Conservation (phyloP, 2,113 vertebrate species). For the Oncorhynchus gorbuscha region DNA sequence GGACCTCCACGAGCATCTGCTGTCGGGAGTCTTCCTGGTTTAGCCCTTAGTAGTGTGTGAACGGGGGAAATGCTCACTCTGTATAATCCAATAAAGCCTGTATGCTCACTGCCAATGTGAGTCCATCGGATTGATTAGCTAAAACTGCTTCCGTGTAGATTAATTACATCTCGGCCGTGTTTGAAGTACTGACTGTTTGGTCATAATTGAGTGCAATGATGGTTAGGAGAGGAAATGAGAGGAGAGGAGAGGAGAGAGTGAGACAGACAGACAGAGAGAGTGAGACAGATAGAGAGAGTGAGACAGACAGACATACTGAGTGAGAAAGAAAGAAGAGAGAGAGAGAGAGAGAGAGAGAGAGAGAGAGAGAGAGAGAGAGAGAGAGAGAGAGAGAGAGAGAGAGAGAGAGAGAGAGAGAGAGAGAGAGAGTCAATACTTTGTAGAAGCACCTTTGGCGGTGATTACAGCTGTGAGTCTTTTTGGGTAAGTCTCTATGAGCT, state of each 20-base stretch:
- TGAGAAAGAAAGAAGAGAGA: too few species aligned
- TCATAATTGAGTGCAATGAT: constrained; percentile 22
- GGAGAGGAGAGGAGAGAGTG: not conserved
- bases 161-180: constrained; percentile 15
- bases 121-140: constrained; percentile 22
- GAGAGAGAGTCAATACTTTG: not conserved
- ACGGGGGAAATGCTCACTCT: constrained; percentile 12
- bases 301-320: too few species aligned
- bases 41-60: constrained; percentile 12
- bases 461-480: too few species aligned
- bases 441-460: too few species aligned
- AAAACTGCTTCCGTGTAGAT: constrained; percentile 17
- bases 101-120: constrained; percentile 14
- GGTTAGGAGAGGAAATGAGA: not conserved
- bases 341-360: not conserved
- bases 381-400: not conserved
- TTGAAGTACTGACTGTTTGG: constrained; percentile 5
- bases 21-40: not conserved
- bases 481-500: not conserved
- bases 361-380: not conserved
- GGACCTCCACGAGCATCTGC: not conserved
- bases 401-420: too few species aligned
- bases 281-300: not conserved
- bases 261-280: not conserved
- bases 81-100: constrained; percentile 36